These are phyloP conservation scores for Hexactinellida sp. DNA, from an alignment of 37 sponge, comb jelly and placozoan genomes.

Conservation along the genomic window DNA sequence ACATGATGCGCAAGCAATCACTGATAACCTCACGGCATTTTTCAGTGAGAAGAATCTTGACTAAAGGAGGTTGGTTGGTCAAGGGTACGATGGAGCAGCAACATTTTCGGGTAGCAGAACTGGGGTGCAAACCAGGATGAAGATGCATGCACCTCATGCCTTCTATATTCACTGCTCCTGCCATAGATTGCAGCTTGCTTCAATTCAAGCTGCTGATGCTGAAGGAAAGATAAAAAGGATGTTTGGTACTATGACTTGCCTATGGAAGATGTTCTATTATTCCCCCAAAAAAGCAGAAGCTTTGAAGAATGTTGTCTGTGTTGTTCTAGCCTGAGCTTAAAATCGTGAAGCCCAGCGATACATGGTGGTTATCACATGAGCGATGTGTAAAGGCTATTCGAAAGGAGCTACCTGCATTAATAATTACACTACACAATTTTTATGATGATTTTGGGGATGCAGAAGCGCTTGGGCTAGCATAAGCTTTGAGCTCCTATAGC, in stretches of 20 bases:
- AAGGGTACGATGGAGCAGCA: constrained; percentile 32
- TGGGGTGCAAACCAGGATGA: constrained; percentile 31
- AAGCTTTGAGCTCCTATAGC: background rate
- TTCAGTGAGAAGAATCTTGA: background rate
- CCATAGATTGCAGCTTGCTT: no score
- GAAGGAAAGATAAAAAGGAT: background rate
- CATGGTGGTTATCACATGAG: no score
- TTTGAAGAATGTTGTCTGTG: constrained; percentile 19
- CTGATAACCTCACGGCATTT: background rate
- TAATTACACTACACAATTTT: no score
- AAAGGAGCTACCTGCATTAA: no score
- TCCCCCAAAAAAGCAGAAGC: constrained; percentile 21
- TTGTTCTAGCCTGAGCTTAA: no score
- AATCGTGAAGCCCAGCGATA: no score
- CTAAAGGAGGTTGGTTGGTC: constrained; percentile 24
- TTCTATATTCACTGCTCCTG: no score
- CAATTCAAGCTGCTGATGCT: constrained; percentile 25
- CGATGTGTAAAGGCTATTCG: no score
- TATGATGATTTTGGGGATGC: constrained; percentile 34
- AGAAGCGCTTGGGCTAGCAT: constrained; percentile 29
- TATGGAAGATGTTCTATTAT: constrained; percentile 29
- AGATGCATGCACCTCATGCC: no score
- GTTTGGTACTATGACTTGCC: constrained; percentile 17
- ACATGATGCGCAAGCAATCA: constrained; percentile 21
- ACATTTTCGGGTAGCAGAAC: constrained; percentile 19